Base-by-base conservation (phyloP, 2,113 vertebrate genomes). In the Larimichthys crocea region DNA sequence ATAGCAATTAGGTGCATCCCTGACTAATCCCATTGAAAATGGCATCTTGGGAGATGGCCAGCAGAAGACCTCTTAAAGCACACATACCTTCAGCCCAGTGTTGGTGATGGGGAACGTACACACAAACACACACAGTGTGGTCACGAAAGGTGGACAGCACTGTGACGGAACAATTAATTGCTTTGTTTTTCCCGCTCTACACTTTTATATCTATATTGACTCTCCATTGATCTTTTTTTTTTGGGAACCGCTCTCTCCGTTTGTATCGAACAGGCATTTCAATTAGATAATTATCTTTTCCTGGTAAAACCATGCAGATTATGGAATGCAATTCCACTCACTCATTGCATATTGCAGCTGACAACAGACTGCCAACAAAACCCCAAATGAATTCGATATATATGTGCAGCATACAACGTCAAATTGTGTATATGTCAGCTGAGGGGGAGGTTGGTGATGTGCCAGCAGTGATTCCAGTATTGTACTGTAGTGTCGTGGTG, bases 1-100 rank as follows among this genome's bases (percentile, higher is more conserved):
- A 98, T 97, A 98, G 96, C 96, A 97, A 97, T 99, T 98, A 98
- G 97, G 96, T 93, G 93, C 94, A 93, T 96, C 95, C 94, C 94
- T 88, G 88, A 96, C 96, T 97, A 97, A 99, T 98, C 96, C 97
- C 93, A 92, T 82, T 97, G 96, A 97, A 96, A 97, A 94, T 91
- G 89, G 93, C 74, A 57, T 94, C 94, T 94, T 94, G 95, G 93
- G 94, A 93, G 94, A 92, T 29, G 82, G 91, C 92, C 93, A 95
- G 79, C 62, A 69, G 75, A 89, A 77, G 80, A 87, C 84, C 79
- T 91, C 70, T 74, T 57, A 86, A 88, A 78, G 69, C 49, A 64
- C 66, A 83, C 71, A 75, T 53, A 89, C 82, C 80, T 85, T 66
- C 65, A 80, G 44, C 19, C 48, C 31, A 55, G 62, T 1, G 3